phyloP scores from a whole-genome alignment of 2,888 invertebrate species.

The Doris montereyensis region DNA sequence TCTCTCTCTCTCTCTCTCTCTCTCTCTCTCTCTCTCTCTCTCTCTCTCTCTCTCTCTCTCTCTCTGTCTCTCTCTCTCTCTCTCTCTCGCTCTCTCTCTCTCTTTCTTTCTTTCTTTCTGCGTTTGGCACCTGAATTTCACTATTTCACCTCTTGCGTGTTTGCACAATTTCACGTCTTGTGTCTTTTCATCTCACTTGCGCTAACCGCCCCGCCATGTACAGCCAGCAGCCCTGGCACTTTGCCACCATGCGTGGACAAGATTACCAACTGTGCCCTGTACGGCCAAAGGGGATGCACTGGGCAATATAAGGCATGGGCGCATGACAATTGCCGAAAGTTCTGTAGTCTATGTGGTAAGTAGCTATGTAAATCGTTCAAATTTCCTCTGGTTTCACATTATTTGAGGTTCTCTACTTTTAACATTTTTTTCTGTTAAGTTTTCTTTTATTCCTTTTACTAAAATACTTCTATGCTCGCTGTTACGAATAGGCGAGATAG shows the following conservation, averaged over 20 bases:
- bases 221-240: slow-evolving; percentile 47
- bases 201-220: too few species aligned
- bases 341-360: slow-evolving; percentile 60
- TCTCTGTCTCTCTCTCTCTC: too few species aligned
- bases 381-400: too few species aligned
- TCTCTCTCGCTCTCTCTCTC: too few species aligned
- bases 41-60: slow-evolving; percentile 16
- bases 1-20: slow-evolving; percentile 24
- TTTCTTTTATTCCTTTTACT: too few species aligned
- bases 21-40: slow-evolving; percentile 24
- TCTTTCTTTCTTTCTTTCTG: slow-evolving; percentile 27
- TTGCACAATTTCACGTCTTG: too few species aligned
- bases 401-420: too few species aligned
- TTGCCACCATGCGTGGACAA: slow-evolving; percentile 56
- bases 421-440: not conserved
- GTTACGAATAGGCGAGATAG: too few species aligned
- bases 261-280: slow-evolving; percentile 51
- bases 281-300: slow-evolving; percentile 50
- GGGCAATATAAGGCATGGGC: slow-evolving; percentile 53
- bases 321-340: slow-evolving; percentile 56
- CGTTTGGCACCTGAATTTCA: not conserved
- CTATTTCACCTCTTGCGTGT: not conserved
- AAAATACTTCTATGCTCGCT: too few species aligned
- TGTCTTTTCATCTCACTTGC: too few species aligned
- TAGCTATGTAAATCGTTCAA: slow-evolving; percentile 9